A percentile compares a stretch with the other conserved stretches of the same genome.
Conservation (phyloP, 2,113 vertebrate species). For the Seriola rivoliana region DNA sequence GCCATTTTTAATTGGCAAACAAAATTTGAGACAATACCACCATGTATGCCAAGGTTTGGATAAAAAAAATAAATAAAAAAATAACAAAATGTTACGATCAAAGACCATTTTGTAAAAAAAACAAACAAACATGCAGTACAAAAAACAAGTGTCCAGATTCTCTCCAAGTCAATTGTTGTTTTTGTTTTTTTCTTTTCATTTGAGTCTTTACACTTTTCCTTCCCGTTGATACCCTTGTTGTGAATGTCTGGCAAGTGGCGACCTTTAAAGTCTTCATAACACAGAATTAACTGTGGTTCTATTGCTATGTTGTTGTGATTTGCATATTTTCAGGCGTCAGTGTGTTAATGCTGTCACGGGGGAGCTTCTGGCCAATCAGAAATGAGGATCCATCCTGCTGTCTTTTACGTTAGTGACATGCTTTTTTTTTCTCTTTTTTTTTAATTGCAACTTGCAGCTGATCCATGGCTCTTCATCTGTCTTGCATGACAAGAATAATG, state of each 20-base stretch:
- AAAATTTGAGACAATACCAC: conserved; percentile 87
- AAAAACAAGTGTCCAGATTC: conserved; percentile 91
- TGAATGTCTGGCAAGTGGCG: conserved; percentile 98
- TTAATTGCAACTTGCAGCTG: neutral
- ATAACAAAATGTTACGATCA: conserved; percentile 81
- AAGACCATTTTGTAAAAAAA: conserved; percentile 86
- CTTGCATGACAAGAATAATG: neutral
- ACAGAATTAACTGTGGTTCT: conserved; percentile 90
- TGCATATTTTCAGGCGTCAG: conserved; percentile 91
- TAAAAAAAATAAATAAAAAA: conserved; percentile 83
- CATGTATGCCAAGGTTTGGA: conserved; percentile 99
- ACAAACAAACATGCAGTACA: conserved; percentile 81
- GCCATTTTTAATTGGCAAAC: conserved; percentile 91
- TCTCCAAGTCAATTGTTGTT: conserved; percentile 86
- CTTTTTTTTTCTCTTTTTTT: neutral
- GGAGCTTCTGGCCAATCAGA: conserved; percentile 76
- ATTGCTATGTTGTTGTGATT: conserved; percentile 93
- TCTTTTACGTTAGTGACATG: neutral
- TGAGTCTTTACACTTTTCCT: conserved; percentile 71
- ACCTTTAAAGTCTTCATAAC: conserved; percentile 87
- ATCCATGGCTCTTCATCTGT: neutral
- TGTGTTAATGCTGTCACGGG: conserved; percentile 44
- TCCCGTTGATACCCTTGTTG: conserved; percentile 79
- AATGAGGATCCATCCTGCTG: conserved; percentile 68
- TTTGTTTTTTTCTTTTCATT: conserved; percentile 86